These are phyloP conservation scores for Caenorhabditis tropicalis DNA, from an alignment of 1,140 invertebrate species.

Conservation along the genomic window DNA sequence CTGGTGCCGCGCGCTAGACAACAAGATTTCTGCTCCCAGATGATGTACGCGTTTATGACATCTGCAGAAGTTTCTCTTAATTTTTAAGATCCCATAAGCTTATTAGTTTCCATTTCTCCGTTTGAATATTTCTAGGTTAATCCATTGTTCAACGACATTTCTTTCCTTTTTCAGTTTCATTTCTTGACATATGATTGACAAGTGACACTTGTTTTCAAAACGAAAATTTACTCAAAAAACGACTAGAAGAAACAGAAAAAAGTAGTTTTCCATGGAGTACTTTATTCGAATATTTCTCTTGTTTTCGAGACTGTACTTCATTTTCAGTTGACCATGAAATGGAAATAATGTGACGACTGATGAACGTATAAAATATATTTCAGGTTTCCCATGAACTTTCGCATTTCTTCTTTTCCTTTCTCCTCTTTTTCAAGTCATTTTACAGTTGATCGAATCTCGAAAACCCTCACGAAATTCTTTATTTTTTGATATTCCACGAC, in stretches of 20 bases:
- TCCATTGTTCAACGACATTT: neutral
- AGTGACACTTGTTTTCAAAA: neutral
- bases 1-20: neutral
- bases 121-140: neutral
- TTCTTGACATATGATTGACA: slow-evolving; percentile 4
- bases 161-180: neutral
- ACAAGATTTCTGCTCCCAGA: neutral
- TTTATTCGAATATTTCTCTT: no score
- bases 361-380: neutral
- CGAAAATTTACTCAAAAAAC: neutral
- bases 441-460: slow-evolving; percentile 19
- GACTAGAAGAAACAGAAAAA: no score
- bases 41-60: slow-evolving; percentile 36
- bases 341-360: no score
- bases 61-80: neutral
- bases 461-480: neutral
- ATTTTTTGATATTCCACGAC: neutral
- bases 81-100: neutral
- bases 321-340: no score
- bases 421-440: slow-evolving; percentile 24
- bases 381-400: neutral
- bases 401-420: neutral
- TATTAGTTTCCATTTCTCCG: neutral
- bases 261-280: no score
- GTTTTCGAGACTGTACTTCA: no score